Evolutionary conservation across 2,113 vertebrate species (phyloP).

Genomic region (Mormoops blainvillei): DNA sequence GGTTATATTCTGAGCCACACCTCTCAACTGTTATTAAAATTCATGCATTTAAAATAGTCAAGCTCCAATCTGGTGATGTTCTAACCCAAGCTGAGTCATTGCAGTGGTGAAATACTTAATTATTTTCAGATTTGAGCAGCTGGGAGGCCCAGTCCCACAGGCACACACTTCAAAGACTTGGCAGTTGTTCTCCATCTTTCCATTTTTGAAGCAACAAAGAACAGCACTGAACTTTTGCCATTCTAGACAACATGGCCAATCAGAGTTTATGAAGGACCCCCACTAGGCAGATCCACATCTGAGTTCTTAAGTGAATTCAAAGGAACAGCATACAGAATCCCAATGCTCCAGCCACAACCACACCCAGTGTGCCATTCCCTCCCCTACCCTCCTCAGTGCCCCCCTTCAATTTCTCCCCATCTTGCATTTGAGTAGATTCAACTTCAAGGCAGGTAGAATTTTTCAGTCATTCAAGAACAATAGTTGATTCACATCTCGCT

Average conservation of each 20-base stretch:
- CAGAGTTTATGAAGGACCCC: not conserved
- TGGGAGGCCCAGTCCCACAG: not conserved
- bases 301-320: not conserved
- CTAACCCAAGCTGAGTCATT: conserved; percentile 43
- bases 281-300: not conserved
- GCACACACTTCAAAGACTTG: conserved; percentile 64
- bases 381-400: not conserved
- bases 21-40: conserved; percentile 33
- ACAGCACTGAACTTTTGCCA: conserved; percentile 28
- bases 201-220: conserved; percentile 47
- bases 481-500: not conserved
- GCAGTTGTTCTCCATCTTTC: conserved; percentile 39
- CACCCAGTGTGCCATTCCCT: not conserved
- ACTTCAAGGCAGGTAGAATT: not conserved
- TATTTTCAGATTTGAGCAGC: conserved; percentile 63
- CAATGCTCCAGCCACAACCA: not conserved
- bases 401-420: not conserved
- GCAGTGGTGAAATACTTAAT: conserved; percentile 55
- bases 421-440: not conserved
- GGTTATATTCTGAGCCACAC: not conserved
- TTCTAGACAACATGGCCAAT: conserved; percentile 25
- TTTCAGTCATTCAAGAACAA: not conserved
- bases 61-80: not conserved
- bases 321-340: not conserved
- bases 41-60: conserved; percentile 16